Evolutionary conservation across 2,888 invertebrate genomes (phyloP).

Genomic region (Ectemnius lituratus): DNA sequence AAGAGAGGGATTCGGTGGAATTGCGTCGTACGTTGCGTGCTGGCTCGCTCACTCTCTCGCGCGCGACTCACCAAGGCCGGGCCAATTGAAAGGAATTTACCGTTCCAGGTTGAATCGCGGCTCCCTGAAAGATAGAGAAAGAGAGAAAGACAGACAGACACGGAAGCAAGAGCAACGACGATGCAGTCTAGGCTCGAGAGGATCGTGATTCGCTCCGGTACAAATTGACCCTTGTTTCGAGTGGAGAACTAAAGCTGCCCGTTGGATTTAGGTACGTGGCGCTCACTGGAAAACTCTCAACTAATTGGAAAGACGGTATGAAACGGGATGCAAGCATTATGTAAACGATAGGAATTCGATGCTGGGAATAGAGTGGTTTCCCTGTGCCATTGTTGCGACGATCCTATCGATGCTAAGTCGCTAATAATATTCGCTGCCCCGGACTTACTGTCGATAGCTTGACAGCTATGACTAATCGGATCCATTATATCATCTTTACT

Average conservation of each 20-base stretch:
- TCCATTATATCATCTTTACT: no score
- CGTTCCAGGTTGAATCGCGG: conserved; percentile 23
- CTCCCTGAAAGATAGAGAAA: background rate
- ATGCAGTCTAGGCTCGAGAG: background rate
- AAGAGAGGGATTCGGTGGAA: conserved; percentile 29
- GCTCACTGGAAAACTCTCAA: no score
- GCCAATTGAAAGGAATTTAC: conserved; percentile 33
- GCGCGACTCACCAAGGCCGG: conserved; percentile 33
- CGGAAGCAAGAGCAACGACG: conserved; percentile 5
- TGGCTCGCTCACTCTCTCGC: background rate
- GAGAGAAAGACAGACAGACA: background rate
- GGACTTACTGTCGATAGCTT: no score
- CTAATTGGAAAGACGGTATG: no score
- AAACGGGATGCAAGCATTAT: conserved; percentile 18
- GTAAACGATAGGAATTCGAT: conserved; percentile 21
- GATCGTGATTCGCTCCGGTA: background rate
- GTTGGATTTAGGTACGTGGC: no score
- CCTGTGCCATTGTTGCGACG: no score
- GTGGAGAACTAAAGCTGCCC: no score
- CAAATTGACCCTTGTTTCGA: no score
- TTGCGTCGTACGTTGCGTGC: conserved; percentile 40
- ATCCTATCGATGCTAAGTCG: no score
- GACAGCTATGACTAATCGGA: no score
- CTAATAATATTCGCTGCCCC: no score
- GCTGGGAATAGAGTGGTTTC: conserved; percentile 12